phyloP scores from a whole-genome alignment of 2,113 vertebrate species.

The Leptosomus discolor region DNA sequence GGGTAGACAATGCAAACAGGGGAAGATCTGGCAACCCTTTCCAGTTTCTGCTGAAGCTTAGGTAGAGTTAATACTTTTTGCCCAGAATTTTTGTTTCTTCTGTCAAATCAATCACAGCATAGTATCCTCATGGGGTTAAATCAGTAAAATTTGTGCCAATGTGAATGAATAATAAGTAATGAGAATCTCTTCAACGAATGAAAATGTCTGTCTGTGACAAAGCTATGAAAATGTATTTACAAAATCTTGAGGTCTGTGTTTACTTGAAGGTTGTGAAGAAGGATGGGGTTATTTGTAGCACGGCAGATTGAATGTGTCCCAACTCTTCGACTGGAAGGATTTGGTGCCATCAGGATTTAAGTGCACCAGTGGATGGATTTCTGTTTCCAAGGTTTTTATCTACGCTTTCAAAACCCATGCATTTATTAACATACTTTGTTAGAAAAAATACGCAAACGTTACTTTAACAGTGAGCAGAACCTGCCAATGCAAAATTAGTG shows the following conservation, averaged over 20 bases:
- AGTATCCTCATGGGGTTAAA: background rate
- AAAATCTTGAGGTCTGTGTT: background rate
- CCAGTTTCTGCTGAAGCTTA: background rate
- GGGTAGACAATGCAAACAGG: background rate
- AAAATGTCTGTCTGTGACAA: background rate
- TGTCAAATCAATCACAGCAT: background rate
- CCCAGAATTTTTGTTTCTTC: background rate
- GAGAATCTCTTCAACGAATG: background rate
- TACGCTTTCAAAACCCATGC: background rate
- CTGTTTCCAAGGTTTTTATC: background rate
- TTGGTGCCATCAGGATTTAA: background rate
- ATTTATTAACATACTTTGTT: background rate
- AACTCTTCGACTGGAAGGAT: rapidly evolving
- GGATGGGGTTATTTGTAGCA: background rate
- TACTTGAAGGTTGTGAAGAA: background rate
- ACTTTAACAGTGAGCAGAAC: background rate
- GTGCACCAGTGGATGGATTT: background rate
- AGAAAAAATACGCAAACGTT: background rate
- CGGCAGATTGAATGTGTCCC: background rate
- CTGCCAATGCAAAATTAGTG: background rate
- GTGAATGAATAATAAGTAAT: background rate
- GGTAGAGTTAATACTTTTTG: background rate
- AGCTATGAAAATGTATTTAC: background rate
- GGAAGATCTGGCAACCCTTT: background rate
- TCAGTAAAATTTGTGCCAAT: background rate